Conservation (phyloP, 2,113 vertebrate species). For the Planiliza haematocheilus region DNA sequence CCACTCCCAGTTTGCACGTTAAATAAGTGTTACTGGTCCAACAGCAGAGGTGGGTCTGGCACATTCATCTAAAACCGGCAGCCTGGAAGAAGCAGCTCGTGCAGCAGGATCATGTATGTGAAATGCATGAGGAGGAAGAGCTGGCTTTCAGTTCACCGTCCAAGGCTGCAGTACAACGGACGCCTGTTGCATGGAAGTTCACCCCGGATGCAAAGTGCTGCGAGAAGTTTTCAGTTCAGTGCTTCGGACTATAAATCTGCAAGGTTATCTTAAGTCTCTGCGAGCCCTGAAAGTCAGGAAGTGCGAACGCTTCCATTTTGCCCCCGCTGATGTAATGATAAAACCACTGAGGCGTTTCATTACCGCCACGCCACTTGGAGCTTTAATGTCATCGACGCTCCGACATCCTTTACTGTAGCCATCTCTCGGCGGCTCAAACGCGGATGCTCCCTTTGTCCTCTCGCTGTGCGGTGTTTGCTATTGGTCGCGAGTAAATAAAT, state of each 20-base stretch:
- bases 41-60: conserved; percentile 27
- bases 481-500: conserved; percentile 77
- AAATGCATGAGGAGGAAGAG: conserved; percentile 53
- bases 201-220: conserved; percentile 55
- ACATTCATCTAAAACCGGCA: conserved; percentile 18
- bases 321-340: conserved; percentile 74
- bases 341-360: conserved; percentile 79
- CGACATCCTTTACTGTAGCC: conserved; percentile 74
- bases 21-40: conserved; percentile 51
- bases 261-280: conserved; percentile 73
- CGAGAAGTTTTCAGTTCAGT: conserved; percentile 59
- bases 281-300: conserved; percentile 73
- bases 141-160: conserved; percentile 51
- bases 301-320: conserved; percentile 67
- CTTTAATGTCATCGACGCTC: conserved; percentile 74
- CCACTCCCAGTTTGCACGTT: conserved; percentile 52
- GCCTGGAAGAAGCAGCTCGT: conserved; percentile 29
- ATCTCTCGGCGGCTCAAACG: conserved; percentile 60
- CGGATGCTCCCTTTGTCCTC: conserved; percentile 51
- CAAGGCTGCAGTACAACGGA: conserved; percentile 56
- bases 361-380: conserved; percentile 58
- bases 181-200: conserved; percentile 48
- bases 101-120: conserved; percentile 47
- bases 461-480: conserved; percentile 58
- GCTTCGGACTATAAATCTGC: conserved; percentile 70